Percentiles rank a stretch among this genome's conserved stretches.
Conservation (phyloP, 64 coral and sea anemone genomes). For the Montipora foliosa region DNA sequence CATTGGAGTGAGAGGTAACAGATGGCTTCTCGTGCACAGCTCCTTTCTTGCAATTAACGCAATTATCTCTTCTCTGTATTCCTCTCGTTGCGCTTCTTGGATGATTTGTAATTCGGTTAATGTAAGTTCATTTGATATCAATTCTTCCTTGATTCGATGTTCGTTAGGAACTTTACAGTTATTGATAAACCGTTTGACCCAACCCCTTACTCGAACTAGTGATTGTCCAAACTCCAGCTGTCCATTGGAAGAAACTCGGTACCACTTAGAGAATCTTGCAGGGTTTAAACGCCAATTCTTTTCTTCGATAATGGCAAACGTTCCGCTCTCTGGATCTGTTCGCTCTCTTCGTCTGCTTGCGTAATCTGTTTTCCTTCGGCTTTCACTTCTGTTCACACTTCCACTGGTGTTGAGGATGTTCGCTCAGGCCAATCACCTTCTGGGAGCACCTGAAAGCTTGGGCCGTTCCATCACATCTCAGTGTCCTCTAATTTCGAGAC, state of each 20-base stretch:
- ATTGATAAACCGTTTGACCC: slow-evolving; percentile 65
- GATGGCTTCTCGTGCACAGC: slow-evolving; percentile 33
- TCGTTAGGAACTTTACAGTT: slow-evolving; percentile 27
- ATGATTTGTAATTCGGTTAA: slow-evolving; percentile 57
- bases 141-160: background rate
- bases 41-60: slow-evolving; percentile 26
- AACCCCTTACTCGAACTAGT: slow-evolving; percentile 61
- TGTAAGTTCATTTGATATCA: slow-evolving; percentile 58
- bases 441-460: slow-evolving; percentile 30
- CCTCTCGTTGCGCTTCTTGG: slow-evolving; percentile 62
- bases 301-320: background rate
- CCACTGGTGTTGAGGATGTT: background rate
- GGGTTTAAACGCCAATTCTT: slow-evolving; percentile 27
- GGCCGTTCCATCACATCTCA: slow-evolving; percentile 61
- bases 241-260: slow-evolving; percentile 24
- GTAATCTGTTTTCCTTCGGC: too few relatives aligned
- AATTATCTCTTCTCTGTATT: slow-evolving; percentile 45
- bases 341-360: too few relatives aligned
- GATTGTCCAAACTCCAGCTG: slow-evolving; percentile 51
- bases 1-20: slow-evolving; percentile 65
- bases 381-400: background rate
- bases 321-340: too few relatives aligned
- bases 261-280: slow-evolving; percentile 65
- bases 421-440: slow-evolving; percentile 53
- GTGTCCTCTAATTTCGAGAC: slow-evolving; percentile 22